These are phyloP conservation scores for Macrobrachium rosenbergii DNA, from an alignment of 1,140 invertebrate genomes.

Conservation along the genomic window DNA sequence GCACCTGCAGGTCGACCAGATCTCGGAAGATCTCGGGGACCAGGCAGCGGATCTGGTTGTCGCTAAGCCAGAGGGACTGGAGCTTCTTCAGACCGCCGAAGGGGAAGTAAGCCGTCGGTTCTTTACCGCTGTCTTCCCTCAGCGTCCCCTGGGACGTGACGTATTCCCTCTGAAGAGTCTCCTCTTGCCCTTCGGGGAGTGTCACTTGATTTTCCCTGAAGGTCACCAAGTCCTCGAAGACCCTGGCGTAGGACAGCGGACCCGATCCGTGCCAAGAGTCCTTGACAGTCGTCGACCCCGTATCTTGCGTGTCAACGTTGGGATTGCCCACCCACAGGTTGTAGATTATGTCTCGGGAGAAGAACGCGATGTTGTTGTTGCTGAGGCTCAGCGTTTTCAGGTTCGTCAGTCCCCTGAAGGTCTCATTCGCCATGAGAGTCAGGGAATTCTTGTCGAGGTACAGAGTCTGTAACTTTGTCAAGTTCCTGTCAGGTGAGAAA, in stretches of 20 bases:
- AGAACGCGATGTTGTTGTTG: conserved; percentile 28
- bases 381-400: conserved; percentile 39
- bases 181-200: too few relatives aligned
- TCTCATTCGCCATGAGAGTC: conserved; percentile 29
- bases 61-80: conserved; percentile 6
- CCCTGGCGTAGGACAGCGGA: too few relatives aligned
- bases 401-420: conserved; percentile 34
- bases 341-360: not conserved
- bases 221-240: too few relatives aligned
- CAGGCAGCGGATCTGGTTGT: conserved; percentile 36
- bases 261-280: too few relatives aligned
- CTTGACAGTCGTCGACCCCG: not conserved
- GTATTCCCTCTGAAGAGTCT: too few relatives aligned
- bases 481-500: conserved; percentile 20
- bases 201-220: too few relatives aligned
- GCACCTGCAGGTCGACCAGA: conserved; percentile 1
- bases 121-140: not conserved
- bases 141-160: not conserved
- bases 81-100: conserved; percentile 13
- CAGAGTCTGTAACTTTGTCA: conserved; percentile 34
- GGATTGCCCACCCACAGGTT: too few relatives aligned
- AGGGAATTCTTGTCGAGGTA: conserved; percentile 32
- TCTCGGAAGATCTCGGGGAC: conserved; percentile 24
- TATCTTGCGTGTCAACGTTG: not conserved
- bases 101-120: not conserved